Conservation (phyloP, 2,113 vertebrate species). For the Candoia aspera region DNA sequence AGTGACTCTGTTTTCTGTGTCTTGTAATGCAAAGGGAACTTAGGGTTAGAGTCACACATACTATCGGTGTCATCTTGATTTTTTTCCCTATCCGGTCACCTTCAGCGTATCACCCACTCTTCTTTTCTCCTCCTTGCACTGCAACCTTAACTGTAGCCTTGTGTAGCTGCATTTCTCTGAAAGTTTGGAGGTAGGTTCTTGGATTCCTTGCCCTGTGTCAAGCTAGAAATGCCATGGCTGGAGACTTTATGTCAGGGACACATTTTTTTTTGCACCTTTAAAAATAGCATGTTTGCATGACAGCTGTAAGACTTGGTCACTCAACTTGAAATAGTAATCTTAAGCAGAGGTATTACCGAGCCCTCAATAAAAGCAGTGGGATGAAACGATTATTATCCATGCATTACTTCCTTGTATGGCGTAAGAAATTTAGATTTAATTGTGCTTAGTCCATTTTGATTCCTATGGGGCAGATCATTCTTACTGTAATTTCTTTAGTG, state of each 20-base stretch:
- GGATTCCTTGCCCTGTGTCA: conserved; percentile 12
- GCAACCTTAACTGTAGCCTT: background rate
- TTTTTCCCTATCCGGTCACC: background rate
- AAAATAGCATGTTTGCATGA: conserved; percentile 11
- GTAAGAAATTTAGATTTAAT: conserved; percentile 11
- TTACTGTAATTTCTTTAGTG: background rate
- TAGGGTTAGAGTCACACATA: background rate
- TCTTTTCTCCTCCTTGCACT: background rate
- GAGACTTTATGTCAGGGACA: conserved; percentile 18
- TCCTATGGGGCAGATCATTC: background rate
- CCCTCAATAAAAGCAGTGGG: background rate
- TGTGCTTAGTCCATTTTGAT: background rate
- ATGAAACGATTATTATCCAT: conserved; percentile 19
- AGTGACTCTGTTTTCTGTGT: background rate
- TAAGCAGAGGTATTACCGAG: conserved; percentile 8
- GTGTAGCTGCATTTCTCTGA: conserved; percentile 7
- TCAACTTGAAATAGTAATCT: conserved; percentile 14
- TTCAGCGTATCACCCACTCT: background rate
- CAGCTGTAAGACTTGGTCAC: conserved; percentile 5
- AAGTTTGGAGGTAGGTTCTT: conserved; percentile 22
- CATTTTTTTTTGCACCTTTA: conserved; percentile 38
- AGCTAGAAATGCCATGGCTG: background rate
- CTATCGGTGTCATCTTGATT: background rate
- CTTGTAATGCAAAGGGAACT: background rate
- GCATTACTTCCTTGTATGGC: conserved; percentile 15